These are phyloP conservation scores for Chloropsis cyanopogon DNA, from an alignment of 2,113 vertebrate species.

Conservation along the genomic window DNA sequence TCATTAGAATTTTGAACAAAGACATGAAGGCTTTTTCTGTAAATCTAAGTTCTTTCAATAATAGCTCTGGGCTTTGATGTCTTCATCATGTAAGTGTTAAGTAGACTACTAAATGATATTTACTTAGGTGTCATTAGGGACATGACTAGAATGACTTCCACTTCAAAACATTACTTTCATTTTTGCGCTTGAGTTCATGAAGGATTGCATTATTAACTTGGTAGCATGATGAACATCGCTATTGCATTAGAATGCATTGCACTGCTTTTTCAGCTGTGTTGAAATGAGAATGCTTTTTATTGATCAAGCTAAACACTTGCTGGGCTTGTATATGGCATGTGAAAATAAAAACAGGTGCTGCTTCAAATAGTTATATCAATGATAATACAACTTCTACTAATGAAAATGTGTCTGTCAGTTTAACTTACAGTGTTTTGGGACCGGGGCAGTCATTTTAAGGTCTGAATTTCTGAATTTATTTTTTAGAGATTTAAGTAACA, in stretches of 20 bases:
- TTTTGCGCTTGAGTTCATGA: not conserved
- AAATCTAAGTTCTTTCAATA: not conserved
- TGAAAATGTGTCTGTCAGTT: slow-evolving; percentile 10
- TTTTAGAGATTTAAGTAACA: slow-evolving; percentile 99
- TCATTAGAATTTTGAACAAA: not conserved
- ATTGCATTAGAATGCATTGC: not conserved
- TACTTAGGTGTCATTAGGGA: not conserved
- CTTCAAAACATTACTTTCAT: not conserved
- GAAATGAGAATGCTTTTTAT: slow-evolving; percentile 9
- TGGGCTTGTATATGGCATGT: not conserved
- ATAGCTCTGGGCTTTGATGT: not conserved
- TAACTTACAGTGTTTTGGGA: not conserved
- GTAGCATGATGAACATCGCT: slow-evolving; percentile 31
- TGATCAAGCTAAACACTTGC: not conserved
- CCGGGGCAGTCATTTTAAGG: not conserved
- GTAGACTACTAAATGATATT: not conserved
- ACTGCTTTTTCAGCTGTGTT: not conserved
- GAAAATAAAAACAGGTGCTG: not conserved
- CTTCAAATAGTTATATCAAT: not conserved
- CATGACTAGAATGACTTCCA: not conserved
- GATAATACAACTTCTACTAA: not conserved
- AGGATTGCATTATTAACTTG: not conserved
- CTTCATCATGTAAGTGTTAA: not conserved
- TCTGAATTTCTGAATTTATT: slow-evolving; percentile 61
- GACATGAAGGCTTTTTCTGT: not conserved